Evolutionary conservation across 2,797 vertebrate species (phyloP).

Genomic region (Propithecus deckenii): DNA sequence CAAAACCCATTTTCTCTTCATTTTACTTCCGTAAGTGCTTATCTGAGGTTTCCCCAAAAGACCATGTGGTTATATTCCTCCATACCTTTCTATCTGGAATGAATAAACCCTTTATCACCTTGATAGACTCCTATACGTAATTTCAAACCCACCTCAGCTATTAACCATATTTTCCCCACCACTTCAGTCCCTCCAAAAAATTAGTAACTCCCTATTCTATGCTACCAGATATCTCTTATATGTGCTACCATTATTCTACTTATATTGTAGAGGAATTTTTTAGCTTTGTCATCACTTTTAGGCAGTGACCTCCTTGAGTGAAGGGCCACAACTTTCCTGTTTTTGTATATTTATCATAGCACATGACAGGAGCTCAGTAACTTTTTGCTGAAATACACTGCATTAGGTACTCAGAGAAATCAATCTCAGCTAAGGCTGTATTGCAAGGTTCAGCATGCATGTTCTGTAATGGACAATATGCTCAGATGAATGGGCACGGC

Average conservation of each 20-base stretch:
- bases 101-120: not conserved
- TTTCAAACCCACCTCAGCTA: not conserved
- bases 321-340: not conserved
- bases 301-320: not conserved
- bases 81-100: not conserved
- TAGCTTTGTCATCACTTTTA: not conserved
- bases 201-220: not conserved
- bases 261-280: not conserved
- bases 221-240: not conserved
- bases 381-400: not conserved
- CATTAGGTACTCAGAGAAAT: not conserved
- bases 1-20: not conserved
- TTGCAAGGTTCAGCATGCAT: not conserved
- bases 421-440: not conserved
- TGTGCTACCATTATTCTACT: not conserved
- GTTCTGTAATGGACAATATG: not conserved
- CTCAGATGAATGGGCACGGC: not conserved
- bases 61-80: not conserved
- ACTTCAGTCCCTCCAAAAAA: not conserved
- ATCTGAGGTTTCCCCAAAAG: not conserved
- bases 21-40: not conserved
- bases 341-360: not conserved
- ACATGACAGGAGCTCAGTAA: not conserved
- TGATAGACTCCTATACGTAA: not conserved
- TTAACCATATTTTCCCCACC: not conserved